Evolutionary conservation across 53 echinoderm and acorn worm species (phyloP).

Genomic region (Henricia sp.): DNA sequence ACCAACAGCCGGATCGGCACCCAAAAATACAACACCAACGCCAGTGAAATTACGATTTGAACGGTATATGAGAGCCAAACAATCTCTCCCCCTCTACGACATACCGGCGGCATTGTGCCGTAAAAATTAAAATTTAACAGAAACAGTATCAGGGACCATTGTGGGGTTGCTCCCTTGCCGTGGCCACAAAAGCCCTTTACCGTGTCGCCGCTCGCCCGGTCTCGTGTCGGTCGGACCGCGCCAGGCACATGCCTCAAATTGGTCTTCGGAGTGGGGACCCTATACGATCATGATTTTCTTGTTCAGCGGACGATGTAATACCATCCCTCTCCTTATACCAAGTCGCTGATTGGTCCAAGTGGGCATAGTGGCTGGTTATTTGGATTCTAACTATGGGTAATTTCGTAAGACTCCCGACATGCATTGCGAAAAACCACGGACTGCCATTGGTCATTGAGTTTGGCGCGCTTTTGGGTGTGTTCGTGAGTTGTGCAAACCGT

Average conservation of each 20-base stretch:
- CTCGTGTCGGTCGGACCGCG: slow-evolving; percentile 45
- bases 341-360: neutral
- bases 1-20: too few species aligned
- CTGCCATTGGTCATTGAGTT: slow-evolving; percentile 32
- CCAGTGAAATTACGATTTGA: neutral
- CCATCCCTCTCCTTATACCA: slow-evolving; percentile 17
- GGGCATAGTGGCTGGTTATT: neutral
- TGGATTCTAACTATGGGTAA: neutral
- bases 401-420: slow-evolving; percentile 15
- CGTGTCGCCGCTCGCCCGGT: neutral
- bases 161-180: slow-evolving; percentile 18
- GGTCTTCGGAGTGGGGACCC: neutral
- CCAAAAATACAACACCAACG: neutral
- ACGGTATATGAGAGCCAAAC: neutral
- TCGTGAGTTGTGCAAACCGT: slow-evolving; percentile 5
- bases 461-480: slow-evolving; percentile 9
- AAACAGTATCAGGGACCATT: slow-evolving; percentile 56
- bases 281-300: neutral
- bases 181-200: slow-evolving; percentile 42
- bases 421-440: slow-evolving; percentile 38
- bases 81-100: neutral
- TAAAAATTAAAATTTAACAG: slow-evolving; percentile 64
- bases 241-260: slow-evolving; percentile 21
- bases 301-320: neutral
- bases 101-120: slow-evolving; percentile 17